phyloP scores from a whole-genome alignment of 2,888 invertebrate species.

The Oscheius sp. region DNA sequence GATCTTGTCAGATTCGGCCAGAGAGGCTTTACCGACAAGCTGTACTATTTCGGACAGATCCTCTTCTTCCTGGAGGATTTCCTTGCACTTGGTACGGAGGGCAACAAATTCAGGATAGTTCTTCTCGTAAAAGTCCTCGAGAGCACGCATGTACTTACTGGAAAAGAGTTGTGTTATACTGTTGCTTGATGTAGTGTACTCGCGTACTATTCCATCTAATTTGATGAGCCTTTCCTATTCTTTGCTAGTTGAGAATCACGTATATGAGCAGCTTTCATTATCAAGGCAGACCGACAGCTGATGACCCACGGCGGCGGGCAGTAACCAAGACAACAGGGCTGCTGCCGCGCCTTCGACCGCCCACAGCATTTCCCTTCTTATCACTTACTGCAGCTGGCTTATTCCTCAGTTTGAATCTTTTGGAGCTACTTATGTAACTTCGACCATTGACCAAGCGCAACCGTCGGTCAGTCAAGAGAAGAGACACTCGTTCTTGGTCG shows the following conservation, averaged over 20 bases:
- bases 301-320: slow-evolving; percentile 34
- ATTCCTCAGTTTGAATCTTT: slow-evolving; percentile 10
- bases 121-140: slow-evolving; percentile 99
- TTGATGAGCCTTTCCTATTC: background rate
- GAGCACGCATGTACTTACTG: slow-evolving; percentile 94
- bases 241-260: background rate
- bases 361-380: slow-evolving; percentile 35
- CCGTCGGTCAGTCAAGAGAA: background rate
- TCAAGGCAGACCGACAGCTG: slow-evolving; percentile 25
- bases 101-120: slow-evolving; percentile 96
- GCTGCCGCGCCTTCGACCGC: slow-evolving; percentile 20
- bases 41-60: slow-evolving; percentile 99
- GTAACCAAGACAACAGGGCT: slow-evolving; percentile 36
- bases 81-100: slow-evolving; percentile 90
- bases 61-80: slow-evolving; percentile 92
- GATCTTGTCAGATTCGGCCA: slow-evolving; percentile 98
- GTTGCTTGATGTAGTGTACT: no score
- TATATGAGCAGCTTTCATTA: slow-evolving; percentile 7
- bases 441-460: slow-evolving; percentile 5
- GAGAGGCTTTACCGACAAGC: slow-evolving; percentile 89
- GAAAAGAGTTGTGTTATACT: background rate
- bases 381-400: slow-evolving; percentile 31
- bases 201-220: background rate
- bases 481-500: slow-evolving; percentile 22
- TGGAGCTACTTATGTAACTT: slow-evolving; percentile 12